A percentile compares a stretch with the other conserved stretches of the same genome.
These are phyloP conservation scores for Podarcis lilfordi DNA, from an alignment of 2,797 vertebrate genomes.

Conservation along the genomic window DNA sequence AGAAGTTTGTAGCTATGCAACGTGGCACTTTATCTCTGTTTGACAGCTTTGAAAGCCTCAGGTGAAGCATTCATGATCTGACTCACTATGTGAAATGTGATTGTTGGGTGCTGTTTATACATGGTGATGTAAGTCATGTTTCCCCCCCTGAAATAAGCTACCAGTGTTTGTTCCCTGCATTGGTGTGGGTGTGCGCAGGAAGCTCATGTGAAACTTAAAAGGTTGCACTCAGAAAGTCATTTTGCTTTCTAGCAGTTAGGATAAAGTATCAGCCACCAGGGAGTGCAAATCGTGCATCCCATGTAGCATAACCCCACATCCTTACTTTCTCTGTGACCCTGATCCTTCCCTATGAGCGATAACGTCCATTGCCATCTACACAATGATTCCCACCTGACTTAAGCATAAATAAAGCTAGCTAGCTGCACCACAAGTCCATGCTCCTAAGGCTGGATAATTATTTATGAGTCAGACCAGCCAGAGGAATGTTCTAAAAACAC, in stretches of 20 bases:
- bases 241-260: neutral
- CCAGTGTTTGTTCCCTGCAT: neutral
- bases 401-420: conserved; percentile 53
- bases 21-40: neutral
- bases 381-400: neutral
- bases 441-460: conserved; percentile 30
- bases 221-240: neutral
- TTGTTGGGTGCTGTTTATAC: neutral
- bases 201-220: neutral
- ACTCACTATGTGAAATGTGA: neutral
- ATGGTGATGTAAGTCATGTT: conserved; percentile 16
- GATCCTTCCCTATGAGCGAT: neutral
- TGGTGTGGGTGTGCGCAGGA: neutral
- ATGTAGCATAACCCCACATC: rapidly evolving
- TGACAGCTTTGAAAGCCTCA: neutral
- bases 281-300: rapidly evolving
- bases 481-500: conserved; percentile 12
- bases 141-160: conserved; percentile 6
- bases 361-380: neutral
- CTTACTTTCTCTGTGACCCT: neutral
- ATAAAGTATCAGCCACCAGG: neutral
- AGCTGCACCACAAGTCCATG: conserved; percentile 33
- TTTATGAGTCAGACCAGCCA: conserved; percentile 26
- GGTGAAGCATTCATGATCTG: neutral
- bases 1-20: neutral